Evolutionary conservation across 2,113 vertebrate genomes (phyloP).

Genomic region (Calypte anna): DNA sequence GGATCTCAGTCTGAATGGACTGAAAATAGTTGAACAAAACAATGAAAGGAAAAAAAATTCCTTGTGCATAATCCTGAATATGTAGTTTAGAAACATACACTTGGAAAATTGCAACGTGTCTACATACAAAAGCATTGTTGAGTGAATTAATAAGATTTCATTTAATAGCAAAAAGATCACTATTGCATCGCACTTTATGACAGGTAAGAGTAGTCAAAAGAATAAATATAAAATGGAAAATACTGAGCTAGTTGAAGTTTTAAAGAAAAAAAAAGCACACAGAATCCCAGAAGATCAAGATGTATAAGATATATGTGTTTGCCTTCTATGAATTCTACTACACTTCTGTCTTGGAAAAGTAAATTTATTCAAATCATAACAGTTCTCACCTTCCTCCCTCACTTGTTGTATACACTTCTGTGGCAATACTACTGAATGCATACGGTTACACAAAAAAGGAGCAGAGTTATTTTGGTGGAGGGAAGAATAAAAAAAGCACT

Average conservation of each 20-base stretch:
- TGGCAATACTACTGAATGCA: not conserved
- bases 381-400: not conserved
- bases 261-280: not conserved
- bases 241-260: not conserved
- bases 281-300: not conserved
- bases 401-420: not conserved
- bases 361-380: not conserved
- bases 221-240: not conserved
- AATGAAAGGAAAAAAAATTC: not conserved
- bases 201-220: not conserved
- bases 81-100: not conserved
- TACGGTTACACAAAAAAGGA: not conserved
- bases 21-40: not conserved
- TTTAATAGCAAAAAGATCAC: not conserved
- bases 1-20: not conserved
- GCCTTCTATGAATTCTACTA: not conserved
- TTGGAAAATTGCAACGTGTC: not conserved
- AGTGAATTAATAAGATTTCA: not conserved
- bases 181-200: not conserved
- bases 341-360: not conserved
- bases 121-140: not conserved
- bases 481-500: not conserved
- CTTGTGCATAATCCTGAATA: not conserved
- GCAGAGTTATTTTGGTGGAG: accelerated
- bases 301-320: not conserved